phyloP scores from a whole-genome alignment of 2,888 invertebrate genomes.

The Steinernema scapterisci region DNA sequence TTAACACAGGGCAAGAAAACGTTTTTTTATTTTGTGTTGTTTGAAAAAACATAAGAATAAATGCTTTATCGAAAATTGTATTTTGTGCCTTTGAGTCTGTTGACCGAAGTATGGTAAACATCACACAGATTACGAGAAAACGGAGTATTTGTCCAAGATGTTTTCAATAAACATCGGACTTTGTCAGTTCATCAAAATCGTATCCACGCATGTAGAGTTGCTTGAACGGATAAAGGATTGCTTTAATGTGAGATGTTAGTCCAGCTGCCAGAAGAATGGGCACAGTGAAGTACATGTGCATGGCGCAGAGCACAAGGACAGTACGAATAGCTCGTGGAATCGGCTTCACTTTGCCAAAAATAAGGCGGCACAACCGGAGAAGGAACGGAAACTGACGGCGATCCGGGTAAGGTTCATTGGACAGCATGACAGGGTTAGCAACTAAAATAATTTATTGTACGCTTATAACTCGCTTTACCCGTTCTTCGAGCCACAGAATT shows the following conservation, averaged over 20 bases:
- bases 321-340: conserved; percentile 3
- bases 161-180: neutral
- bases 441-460: no score
- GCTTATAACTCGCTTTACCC: no score
- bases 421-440: neutral
- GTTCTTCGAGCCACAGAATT: no score
- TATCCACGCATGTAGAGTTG: conserved; percentile 13
- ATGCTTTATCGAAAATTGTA: no score
- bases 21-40: no score
- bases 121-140: no score
- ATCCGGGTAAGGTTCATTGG: neutral
- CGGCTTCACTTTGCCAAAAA: conserved; percentile 21
- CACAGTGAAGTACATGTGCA: conserved; percentile 26
- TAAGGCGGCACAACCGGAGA: conserved; percentile 16
- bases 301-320: conserved; percentile 10
- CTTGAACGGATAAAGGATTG: conserved; percentile 7
- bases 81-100: no score
- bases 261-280: conserved; percentile 25
- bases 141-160: neutral
- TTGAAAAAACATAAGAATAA: no score
- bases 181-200: conserved; percentile 18
- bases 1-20: no score
- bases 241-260: conserved; percentile 8
- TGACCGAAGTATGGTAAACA: no score
- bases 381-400: conserved; percentile 10